Conservation (phyloP, 1,140 invertebrate genomes). For the Formica selysi region DNA sequence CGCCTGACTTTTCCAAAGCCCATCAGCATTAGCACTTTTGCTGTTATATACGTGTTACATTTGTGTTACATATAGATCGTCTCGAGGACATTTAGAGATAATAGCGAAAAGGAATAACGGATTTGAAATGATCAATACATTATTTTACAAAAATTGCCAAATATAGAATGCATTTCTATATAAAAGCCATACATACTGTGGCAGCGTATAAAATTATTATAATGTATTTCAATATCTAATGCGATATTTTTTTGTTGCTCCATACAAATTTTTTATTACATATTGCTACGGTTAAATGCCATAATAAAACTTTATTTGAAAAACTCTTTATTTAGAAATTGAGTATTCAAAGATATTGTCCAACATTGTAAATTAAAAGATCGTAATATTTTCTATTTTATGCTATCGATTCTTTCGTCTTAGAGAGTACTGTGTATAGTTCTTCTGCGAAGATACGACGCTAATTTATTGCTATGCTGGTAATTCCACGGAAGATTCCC, state of each 20-base stretch:
- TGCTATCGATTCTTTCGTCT: neutral
- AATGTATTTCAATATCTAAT: neutral
- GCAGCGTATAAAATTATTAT: neutral
- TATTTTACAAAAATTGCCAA: neutral
- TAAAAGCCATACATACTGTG: neutral
- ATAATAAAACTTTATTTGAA: neutral
- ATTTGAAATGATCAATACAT: slow-evolving; percentile 3
- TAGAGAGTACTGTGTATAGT: neutral
- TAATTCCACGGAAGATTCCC: neutral
- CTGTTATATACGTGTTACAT: neutral
- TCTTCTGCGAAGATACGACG: neutral
- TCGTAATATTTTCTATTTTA: neutral
- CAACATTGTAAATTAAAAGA: neutral
- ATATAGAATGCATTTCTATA: neutral
- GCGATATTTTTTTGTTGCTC: neutral
- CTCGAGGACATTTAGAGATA: neutral
- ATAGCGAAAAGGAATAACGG: neutral
- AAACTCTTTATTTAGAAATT: neutral
- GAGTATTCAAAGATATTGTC: neutral
- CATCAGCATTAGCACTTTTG: neutral
- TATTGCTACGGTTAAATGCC: neutral
- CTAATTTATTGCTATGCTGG: neutral
- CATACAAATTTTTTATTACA: neutral
- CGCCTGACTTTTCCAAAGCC: neutral
- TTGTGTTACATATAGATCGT: neutral